Evolutionary conservation across 2,888 invertebrate genomes (phyloP).

Genomic region (Drosophila mettleri): DNA sequence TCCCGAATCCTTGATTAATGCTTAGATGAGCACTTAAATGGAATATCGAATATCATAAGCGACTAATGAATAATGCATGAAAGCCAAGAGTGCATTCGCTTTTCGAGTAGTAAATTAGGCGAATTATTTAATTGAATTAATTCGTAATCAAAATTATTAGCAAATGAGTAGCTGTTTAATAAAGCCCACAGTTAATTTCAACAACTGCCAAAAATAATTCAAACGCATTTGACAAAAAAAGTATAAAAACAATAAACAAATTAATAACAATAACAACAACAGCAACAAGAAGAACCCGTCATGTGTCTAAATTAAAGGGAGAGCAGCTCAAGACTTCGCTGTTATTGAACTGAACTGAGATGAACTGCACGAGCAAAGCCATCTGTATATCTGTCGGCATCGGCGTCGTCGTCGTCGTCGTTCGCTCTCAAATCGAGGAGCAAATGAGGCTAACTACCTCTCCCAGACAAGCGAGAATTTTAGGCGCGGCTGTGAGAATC

Average conservation of each 20-base stretch:
- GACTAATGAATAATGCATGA: conserved; percentile 26
- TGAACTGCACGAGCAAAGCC: conserved; percentile 21
- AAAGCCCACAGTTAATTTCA: conserved; percentile 37
- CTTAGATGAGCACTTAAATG: conserved; percentile 10
- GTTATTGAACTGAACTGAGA: conserved; percentile 63
- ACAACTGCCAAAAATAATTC: conserved; percentile 27
- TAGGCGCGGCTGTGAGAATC: conserved; percentile 62
- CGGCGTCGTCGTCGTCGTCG: neutral
- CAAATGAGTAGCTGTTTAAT: conserved; percentile 47
- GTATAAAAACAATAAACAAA: conserved; percentile 51
- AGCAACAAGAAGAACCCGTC: conserved; percentile 49
- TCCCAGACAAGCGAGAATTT: conserved; percentile 53
- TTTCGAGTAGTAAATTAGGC: conserved; percentile 41
- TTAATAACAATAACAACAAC: conserved; percentile 45
- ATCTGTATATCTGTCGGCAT: neutral
- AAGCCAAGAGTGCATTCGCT: conserved; percentile 49
- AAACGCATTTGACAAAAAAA: conserved; percentile 15
- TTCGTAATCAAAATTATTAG: conserved; percentile 62
- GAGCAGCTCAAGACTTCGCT: conserved; percentile 49
- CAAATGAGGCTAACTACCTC: conserved; percentile 63
- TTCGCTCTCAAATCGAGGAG: conserved; percentile 48
- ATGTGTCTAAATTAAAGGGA: conserved; percentile 66
- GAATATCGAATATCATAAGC: neutral
- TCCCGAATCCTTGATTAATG: conserved; percentile 29
- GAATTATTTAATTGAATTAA: conserved; percentile 69